These are phyloP conservation scores for Machimus atricapillus DNA, from an alignment of 2,888 invertebrate genomes.

Conservation along the genomic window DNA sequence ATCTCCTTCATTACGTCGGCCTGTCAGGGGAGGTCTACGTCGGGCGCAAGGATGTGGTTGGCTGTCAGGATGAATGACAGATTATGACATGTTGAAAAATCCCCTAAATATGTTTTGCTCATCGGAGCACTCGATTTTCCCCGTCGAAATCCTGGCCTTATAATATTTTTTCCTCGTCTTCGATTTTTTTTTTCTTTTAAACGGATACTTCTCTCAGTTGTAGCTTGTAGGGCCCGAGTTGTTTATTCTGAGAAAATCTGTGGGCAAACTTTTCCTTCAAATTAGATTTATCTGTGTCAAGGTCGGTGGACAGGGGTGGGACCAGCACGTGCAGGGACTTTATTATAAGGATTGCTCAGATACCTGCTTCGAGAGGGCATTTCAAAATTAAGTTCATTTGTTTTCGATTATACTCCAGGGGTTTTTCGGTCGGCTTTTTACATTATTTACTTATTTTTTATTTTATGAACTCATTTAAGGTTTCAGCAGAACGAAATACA, in stretches of 20 bases:
- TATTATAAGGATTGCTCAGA: neutral
- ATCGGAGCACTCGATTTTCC: neutral
- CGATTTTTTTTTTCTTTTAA: neutral
- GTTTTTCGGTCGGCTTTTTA: neutral
- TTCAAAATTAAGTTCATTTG: neutral
- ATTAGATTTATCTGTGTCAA: neutral
- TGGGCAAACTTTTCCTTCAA: neutral
- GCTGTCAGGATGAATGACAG: constrained; percentile 8
- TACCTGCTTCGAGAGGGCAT: neutral
- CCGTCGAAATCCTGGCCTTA: neutral
- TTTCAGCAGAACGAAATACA: neutral
- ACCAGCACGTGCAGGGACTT: neutral
- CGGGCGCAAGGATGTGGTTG: neutral
- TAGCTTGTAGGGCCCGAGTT: neutral
- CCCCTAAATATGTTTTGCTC: neutral
- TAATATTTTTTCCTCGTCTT: neutral
- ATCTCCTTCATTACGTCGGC: neutral
- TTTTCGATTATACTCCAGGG: neutral
- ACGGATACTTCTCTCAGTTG: neutral
- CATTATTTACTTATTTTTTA: neutral
- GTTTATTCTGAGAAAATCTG: neutral
- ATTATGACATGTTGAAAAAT: neutral
- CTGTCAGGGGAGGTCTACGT: neutral
- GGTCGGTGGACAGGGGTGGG: neutral
- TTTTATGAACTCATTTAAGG: neutral